A percentile compares a stretch with the other conserved stretches of the same genome.
Conservation (phyloP, 2,888 invertebrate species). For the Oscheius onirici region DNA sequence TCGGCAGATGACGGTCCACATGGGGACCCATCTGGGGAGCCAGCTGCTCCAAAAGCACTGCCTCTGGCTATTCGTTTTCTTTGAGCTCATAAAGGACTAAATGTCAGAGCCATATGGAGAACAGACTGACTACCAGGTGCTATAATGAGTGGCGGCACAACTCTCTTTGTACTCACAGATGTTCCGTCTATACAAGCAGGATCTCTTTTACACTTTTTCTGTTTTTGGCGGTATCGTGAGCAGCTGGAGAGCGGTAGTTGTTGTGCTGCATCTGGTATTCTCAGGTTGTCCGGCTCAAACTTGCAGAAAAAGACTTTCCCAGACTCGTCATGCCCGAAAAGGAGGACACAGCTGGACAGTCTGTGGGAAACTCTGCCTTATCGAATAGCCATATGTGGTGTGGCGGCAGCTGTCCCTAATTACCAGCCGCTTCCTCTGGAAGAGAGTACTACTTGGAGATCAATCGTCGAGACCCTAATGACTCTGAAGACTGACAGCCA, state of each 20-base stretch:
- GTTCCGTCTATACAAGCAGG: neutral
- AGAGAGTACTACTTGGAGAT: conserved; percentile 6
- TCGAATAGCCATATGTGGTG: conserved; percentile 28
- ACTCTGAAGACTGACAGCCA: conserved; percentile 3
- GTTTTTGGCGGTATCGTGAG: conserved; percentile 8
- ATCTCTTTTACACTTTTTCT: conserved; percentile 7
- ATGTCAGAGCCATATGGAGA: neutral
- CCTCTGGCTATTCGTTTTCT: neutral
- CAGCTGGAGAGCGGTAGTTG: conserved; percentile 20
- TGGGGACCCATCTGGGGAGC: conserved; percentile 24
- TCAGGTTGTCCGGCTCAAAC: conserved; percentile 10
- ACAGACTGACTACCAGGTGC: conserved; percentile 8
- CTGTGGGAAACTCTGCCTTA: conserved; percentile 18
- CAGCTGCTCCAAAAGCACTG: conserved; percentile 8
- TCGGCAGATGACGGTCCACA: conserved; percentile 26
- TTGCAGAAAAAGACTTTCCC: conserved; percentile 9
- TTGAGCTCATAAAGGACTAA: neutral
- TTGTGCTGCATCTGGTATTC: conserved; percentile 22
- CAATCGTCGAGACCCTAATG: neutral
- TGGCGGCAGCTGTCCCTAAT: conserved; percentile 30
- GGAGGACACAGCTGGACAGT: conserved; percentile 25
- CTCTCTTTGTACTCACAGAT: neutral
- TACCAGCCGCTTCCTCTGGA: conserved; percentile 23
- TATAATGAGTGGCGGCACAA: neutral
- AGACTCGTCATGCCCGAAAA: conserved; percentile 20